Base-by-base conservation (phyloP, 2,888 invertebrate species). In the Odontomyia ornata region DNA sequence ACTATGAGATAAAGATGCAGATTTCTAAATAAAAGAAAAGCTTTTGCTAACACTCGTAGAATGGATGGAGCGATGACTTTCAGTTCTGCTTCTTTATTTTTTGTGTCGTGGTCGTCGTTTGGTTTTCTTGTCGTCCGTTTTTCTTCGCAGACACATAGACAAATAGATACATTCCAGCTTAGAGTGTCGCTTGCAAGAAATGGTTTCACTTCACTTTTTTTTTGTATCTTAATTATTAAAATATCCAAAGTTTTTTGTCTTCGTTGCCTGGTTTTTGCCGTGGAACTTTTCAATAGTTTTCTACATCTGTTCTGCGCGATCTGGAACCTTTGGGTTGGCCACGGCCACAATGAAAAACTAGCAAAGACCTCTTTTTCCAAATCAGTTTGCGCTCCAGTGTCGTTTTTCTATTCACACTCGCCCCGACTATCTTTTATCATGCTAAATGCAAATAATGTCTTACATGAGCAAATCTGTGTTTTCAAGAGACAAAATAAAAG, bases 381-480 rank as follows among this genome's bases (percentile, higher is more conserved):
- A 23, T 60, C 23, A 60, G 57, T 36, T 36, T 36, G 36, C 36
- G 36, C 52, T 18, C 1, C 57, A 60, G 21, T 11, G 57, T n/a
- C n/a, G n/a, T 60, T 60, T 25, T 60, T 25, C 57, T 60, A 18
- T 25, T 60, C 23, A 52, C 52, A 52, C 52, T 52, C 3, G 36
- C 9, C 36, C 9, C 5, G 36, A 36, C 36, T 15, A 28, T 64
- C 64, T 64, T 64, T 64, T 64, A 64, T 64, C 30, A 28, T 64
- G 64, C 30, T 64, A 30, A 64, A 27, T 64, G 9, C 64, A 28
- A 64, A 64, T 64, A 64, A 28, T 28, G 30, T 64, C n/a, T 64
- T 28, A 64, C 64, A 64, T 64, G 64, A 21, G 15, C 15, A 64
- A 64, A 64, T 64, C 64, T 15, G 64, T 28, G n/a, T 52, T 52